These are phyloP conservation scores for Cataglyphis rosenhaueri DNA, from an alignment of 2,888 invertebrate species.

Conservation along the genomic window DNA sequence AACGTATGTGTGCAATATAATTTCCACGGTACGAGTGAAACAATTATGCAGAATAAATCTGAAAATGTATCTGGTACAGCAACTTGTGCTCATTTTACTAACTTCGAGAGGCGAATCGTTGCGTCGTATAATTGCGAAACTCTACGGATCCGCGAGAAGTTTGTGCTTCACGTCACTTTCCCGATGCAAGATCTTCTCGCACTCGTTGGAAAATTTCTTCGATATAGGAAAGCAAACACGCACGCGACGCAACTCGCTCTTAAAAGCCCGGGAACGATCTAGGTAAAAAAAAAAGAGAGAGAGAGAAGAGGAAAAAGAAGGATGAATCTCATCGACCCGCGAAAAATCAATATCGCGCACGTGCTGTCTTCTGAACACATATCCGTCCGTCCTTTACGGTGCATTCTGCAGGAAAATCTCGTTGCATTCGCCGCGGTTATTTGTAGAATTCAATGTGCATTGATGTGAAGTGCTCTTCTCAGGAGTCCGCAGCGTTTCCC, in stretches of 20 bases:
- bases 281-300: background rate
- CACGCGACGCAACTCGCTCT: conserved; percentile 20
- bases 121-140: background rate
- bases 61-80: background rate
- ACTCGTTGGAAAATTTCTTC: conserved; percentile 35
- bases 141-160: conserved; percentile 24
- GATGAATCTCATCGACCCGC: conserved; percentile 28
- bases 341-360: conserved; percentile 45
- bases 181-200: background rate
- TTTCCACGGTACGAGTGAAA: background rate
- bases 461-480: conserved; percentile 50
- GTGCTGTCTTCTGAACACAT: conserved; percentile 34
- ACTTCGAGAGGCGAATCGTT: conserved; percentile 15
- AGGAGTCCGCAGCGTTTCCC: background rate
- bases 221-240: conserved; percentile 31
- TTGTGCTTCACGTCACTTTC: conserved; percentile 11
- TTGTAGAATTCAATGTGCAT: conserved; percentile 50
- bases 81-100: background rate
- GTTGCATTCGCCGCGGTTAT: conserved; percentile 30
- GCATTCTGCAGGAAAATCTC: conserved; percentile 43
- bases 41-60: background rate
- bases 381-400: conserved; percentile 31
- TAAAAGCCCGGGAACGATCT: conserved; percentile 28
- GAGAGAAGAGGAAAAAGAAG: background rate
- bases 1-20: background rate